A percentile compares a stretch with the other conserved stretches of the same genome.
phyloP scores from a whole-genome alignment of 1,140 invertebrate genomes.

The Pseudomyrmex gracilis region DNA sequence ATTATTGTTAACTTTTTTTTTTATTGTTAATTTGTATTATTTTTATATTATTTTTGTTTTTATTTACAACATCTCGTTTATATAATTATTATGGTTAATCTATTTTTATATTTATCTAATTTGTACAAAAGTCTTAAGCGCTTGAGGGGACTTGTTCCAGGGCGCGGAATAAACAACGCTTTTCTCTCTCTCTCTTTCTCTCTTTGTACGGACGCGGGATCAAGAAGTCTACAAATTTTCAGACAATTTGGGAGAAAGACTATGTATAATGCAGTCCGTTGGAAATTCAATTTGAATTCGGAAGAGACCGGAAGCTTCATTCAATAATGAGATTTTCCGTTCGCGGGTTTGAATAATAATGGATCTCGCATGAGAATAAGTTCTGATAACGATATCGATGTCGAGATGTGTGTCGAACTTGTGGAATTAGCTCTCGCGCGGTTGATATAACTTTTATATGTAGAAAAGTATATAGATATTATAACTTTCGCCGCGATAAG shows the following conservation, averaged over 20 bases:
- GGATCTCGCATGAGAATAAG: not conserved
- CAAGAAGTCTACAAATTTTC: not conserved
- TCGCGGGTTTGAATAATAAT: constrained; percentile 2
- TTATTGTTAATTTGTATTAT: no score
- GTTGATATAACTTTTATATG: no score
- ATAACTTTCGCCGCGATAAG: constrained; percentile 54
- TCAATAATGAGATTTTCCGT: constrained; percentile 1
- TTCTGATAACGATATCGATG: not conserved
- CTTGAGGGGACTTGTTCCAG: no score
- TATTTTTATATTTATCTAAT: no score
- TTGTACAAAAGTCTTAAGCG: no score
- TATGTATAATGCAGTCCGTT: not conserved
- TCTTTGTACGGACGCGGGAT: not conserved
- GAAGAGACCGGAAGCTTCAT: not conserved
- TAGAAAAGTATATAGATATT: constrained; percentile 13
- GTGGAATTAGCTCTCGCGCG: no score
- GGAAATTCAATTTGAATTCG: constrained; percentile 16
- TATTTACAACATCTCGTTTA: no score
- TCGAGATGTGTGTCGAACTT: not conserved
- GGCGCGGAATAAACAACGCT: no score
- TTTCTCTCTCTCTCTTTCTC: no score
- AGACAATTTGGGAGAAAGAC: constrained; percentile 6
- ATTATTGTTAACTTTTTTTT: no score
- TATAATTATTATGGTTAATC: no score
- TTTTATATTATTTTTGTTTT: no score